Evolutionary conservation across 2,113 vertebrate genomes (phyloP).

Genomic region (Phodopus roborovskii): DNA sequence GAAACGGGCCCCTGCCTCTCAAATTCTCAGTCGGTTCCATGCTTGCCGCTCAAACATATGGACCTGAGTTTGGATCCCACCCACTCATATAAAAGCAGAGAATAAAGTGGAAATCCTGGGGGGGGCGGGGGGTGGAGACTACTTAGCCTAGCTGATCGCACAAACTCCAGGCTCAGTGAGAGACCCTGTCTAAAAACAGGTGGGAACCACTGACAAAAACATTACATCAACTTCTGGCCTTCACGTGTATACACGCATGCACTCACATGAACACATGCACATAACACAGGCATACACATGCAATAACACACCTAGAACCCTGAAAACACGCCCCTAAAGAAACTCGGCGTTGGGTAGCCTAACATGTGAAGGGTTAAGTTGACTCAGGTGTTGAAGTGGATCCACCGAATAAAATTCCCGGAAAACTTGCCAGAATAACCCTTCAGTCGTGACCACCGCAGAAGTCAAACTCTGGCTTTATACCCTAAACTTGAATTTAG

Average conservation of each 20-base stretch:
- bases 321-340: neutral
- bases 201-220: neutral
- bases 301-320: neutral
- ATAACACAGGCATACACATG: neutral
- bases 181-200: neutral
- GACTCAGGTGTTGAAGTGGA: slow-evolving; percentile 42
- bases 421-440: slow-evolving; percentile 5
- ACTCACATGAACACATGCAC: neutral
- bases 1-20: neutral
- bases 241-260: neutral
- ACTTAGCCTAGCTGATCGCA: too few relatives aligned
- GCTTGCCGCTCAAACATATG: too few relatives aligned
- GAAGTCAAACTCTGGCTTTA: slow-evolving; percentile 38
- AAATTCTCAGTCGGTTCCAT: neutral
- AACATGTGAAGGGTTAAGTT: slow-evolving; percentile 60
- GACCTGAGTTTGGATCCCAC: neutral
- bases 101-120: neutral
- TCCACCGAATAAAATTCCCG: neutral
- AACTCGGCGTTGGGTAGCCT: neutral
- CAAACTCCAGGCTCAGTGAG: neutral
- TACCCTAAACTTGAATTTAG: slow-evolving; percentile 54
- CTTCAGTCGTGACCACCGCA: neutral
- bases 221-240: neutral
- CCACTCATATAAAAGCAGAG: too few relatives aligned
- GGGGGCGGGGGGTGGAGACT: neutral